Evolutionary conservation across 2,113 vertebrate genomes (phyloP).

Genomic region (Coregonus clupeaformis): DNA sequence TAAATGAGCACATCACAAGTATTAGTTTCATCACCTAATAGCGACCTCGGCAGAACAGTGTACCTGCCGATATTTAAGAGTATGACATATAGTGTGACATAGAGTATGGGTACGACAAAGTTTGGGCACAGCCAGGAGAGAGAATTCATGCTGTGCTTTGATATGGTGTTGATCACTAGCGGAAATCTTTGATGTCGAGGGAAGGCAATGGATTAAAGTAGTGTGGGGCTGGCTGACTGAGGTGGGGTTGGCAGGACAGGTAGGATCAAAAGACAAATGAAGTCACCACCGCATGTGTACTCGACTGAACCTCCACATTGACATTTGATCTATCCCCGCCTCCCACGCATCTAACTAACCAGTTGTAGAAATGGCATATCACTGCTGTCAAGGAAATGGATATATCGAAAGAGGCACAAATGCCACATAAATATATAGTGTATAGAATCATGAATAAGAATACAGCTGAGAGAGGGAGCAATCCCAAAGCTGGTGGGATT

Average conservation of each 20-base stretch:
- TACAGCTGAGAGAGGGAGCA: too few relatives aligned
- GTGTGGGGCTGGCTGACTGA: background rate
- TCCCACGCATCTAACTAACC: background rate
- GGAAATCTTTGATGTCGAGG: slow-evolving; percentile 43
- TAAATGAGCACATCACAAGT: too few relatives aligned
- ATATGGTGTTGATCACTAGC: slow-evolving; percentile 49
- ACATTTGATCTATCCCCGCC: background rate
- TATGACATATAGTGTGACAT: too few relatives aligned
- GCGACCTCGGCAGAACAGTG: too few relatives aligned
- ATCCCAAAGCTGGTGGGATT: too few relatives aligned
- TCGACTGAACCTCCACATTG: background rate
- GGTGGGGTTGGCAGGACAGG: slow-evolving; percentile 9
- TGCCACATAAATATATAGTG: too few relatives aligned
- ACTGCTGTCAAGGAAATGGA: too few relatives aligned
- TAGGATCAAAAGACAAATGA: slow-evolving; percentile 27
- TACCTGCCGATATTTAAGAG: too few relatives aligned
- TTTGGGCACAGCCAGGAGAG: background rate
- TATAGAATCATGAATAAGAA: too few relatives aligned
- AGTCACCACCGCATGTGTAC: background rate
- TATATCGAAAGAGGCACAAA: too few relatives aligned
- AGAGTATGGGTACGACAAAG: background rate
- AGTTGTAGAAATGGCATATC: too few relatives aligned
- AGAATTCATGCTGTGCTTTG: slow-evolving; percentile 43
- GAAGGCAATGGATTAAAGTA: background rate
- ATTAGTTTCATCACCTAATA: too few relatives aligned